A percentile compares a stretch with the other conserved stretches of the same genome.
Conservation (phyloP, 2,113 vertebrate genomes). For the Polypterus senegalus region DNA sequence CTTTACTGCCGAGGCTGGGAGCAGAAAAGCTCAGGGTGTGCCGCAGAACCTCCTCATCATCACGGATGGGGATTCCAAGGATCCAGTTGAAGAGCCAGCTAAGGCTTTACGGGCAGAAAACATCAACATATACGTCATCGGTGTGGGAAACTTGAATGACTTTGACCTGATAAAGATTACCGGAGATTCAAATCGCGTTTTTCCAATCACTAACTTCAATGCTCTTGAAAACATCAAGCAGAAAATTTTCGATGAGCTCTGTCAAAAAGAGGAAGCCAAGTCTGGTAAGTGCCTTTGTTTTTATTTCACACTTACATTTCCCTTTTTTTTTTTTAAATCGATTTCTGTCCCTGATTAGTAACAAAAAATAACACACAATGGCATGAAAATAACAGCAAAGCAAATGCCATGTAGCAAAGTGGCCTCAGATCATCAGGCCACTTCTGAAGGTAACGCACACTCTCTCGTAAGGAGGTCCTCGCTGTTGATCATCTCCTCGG, state of each 20-base stretch:
- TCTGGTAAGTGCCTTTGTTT: too few species aligned
- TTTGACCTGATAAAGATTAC: conserved; percentile 46
- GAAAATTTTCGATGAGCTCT: conserved; percentile 41
- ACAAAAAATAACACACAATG: too few species aligned
- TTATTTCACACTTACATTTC: too few species aligned
- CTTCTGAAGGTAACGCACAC: too few species aligned
- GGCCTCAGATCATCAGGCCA: too few species aligned
- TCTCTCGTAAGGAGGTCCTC: too few species aligned
- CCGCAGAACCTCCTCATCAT: conserved; percentile 58
- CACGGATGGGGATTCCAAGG: conserved; percentile 47
- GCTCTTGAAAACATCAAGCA: conserved; percentile 31
- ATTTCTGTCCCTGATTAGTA: too few species aligned
- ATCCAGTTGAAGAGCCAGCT: conserved; percentile 29
- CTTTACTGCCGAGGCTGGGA: conserved; percentile 38
- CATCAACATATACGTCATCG: conserved; percentile 45
- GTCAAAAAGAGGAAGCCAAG: conserved; percentile 13
- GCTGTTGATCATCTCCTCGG: too few species aligned
- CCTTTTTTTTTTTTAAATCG: too few species aligned
- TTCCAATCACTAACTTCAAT: conserved; percentile 33
- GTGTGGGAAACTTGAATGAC: conserved; percentile 30
- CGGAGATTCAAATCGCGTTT: conserved; percentile 24
- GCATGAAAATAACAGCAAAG: too few species aligned
- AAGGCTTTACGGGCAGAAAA: conserved; percentile 20
- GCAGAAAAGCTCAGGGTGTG: conserved; percentile 27
- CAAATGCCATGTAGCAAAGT: too few species aligned